phyloP scores from a whole-genome alignment of 2,888 invertebrate genomes.

The Orthosia gracilis region DNA sequence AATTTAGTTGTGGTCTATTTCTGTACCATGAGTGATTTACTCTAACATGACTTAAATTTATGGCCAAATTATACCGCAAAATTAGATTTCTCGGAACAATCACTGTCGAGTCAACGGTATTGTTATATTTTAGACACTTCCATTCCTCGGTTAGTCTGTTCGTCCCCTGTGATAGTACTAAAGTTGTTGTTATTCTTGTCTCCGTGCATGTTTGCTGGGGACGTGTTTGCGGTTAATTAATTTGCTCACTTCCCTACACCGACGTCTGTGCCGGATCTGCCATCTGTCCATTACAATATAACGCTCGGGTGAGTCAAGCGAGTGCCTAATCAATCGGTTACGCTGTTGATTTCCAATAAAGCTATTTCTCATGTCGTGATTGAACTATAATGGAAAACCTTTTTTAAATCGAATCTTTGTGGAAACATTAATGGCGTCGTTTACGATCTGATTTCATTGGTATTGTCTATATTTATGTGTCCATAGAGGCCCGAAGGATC shows the following conservation, averaged over 20 bases:
- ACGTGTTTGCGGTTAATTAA: constrained; percentile 78
- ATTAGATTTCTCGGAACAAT: constrained; percentile 70
- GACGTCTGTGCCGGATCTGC: constrained; percentile 59
- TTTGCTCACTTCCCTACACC: constrained; percentile 72
- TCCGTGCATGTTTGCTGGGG: constrained; percentile 62
- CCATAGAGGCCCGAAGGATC: constrained; percentile 36
- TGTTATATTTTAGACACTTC: constrained; percentile 55
- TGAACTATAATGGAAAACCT: constrained; percentile 73
- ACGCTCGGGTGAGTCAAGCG: constrained; percentile 74
- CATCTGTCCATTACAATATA: constrained; percentile 77
- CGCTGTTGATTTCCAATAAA: constrained; percentile 76
- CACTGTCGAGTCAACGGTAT: constrained; percentile 54
- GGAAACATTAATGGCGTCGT: constrained; percentile 55
- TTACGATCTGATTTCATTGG: constrained; percentile 63
- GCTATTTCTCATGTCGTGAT: constrained; percentile 74
- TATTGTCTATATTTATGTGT: constrained; percentile 62
- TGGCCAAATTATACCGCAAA: constrained; percentile 72
- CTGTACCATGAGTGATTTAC: constrained; percentile 73
- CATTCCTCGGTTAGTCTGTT: constrained; percentile 30
- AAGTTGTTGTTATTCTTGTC: constrained; percentile 68
- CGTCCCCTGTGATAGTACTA: constrained; percentile 55
- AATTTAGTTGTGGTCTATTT: constrained; percentile 64
- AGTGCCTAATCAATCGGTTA: constrained; percentile 81
- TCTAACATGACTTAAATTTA: constrained; percentile 71
- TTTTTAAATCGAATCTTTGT: constrained; percentile 60